Evolutionary conservation across 2,888 invertebrate genomes (phyloP).

Genomic region (Acrobasis consociella): DNA sequence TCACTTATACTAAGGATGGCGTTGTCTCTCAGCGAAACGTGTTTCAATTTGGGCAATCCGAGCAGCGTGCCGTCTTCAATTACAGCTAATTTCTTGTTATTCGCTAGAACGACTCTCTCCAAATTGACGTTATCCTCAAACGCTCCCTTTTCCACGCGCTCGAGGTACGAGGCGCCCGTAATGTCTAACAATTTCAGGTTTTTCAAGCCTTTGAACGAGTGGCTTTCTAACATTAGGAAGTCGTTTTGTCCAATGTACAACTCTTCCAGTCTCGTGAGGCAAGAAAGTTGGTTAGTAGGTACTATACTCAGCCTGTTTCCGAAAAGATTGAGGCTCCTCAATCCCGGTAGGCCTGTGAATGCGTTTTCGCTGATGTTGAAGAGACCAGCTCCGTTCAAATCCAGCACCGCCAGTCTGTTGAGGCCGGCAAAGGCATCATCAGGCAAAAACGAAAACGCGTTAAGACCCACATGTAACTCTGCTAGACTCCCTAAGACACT

Average conservation of each 20-base stretch:
- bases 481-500: slow-evolving; percentile 89
- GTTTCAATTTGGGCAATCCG: slow-evolving; percentile 90
- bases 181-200: slow-evolving; percentile 90
- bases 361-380: slow-evolving; percentile 90
- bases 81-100: slow-evolving; percentile 88
- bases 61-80: slow-evolving; percentile 90
- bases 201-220: slow-evolving; percentile 90
- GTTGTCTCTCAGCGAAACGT: slow-evolving; percentile 90
- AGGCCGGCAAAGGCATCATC: slow-evolving; percentile 91
- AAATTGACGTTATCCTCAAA: slow-evolving; percentile 91
- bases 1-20: slow-evolving; percentile 89
- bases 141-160: slow-evolving; percentile 88
- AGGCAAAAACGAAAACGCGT: slow-evolving; percentile 89
- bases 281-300: slow-evolving; percentile 88
- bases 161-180: slow-evolving; percentile 88
- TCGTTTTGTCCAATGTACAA: slow-evolving; percentile 92
- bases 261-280: slow-evolving; percentile 89
- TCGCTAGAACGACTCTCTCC: slow-evolving; percentile 88
- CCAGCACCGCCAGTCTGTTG: slow-evolving; percentile 88
- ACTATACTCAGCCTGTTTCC: slow-evolving; percentile 89
- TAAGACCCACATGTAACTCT: slow-evolving; percentile 92
- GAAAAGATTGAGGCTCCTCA: slow-evolving; percentile 89
- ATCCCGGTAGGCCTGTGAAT: slow-evolving; percentile 88
- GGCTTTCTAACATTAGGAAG: slow-evolving; percentile 86
- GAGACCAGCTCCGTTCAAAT: slow-evolving; percentile 91